Evolutionary conservation across 2,113 vertebrate species (phyloP).

Genomic region (Ptilonorhynchus violaceus): DNA sequence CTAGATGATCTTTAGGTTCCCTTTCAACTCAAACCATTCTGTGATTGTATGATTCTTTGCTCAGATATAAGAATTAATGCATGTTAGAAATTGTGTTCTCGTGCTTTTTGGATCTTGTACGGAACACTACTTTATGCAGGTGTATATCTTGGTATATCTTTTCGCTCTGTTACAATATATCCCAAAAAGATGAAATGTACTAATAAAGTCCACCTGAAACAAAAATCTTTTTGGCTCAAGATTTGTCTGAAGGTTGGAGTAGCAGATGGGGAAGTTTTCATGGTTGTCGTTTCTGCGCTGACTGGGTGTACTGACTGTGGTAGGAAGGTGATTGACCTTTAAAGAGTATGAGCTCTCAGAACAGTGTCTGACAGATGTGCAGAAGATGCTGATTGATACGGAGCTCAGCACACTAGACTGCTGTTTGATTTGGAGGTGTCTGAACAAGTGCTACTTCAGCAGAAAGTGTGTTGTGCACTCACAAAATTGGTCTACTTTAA

Average conservation of each 20-base stretch:
- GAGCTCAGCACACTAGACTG: background rate
- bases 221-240: background rate
- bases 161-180: background rate
- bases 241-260: background rate
- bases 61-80: background rate
- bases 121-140: background rate
- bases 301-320: background rate
- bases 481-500: background rate
- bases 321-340: background rate
- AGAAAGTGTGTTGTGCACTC: background rate
- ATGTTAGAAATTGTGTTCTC: background rate
- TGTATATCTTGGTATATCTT: background rate
- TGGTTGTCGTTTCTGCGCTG: background rate
- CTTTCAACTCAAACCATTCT: background rate
- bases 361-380: background rate
- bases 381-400: background rate
- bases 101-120: background rate
- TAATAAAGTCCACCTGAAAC: background rate
- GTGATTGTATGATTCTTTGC: background rate
- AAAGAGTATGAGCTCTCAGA: background rate
- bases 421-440: background rate
- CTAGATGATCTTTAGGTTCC: background rate
- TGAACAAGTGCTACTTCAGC: background rate
- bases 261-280: background rate
- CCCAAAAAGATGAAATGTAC: background rate